Percentiles rank a stretch among this genome's conserved stretches.
Conservation (phyloP, 2,888 invertebrate species). For the Temnothorax rugatulus region DNA sequence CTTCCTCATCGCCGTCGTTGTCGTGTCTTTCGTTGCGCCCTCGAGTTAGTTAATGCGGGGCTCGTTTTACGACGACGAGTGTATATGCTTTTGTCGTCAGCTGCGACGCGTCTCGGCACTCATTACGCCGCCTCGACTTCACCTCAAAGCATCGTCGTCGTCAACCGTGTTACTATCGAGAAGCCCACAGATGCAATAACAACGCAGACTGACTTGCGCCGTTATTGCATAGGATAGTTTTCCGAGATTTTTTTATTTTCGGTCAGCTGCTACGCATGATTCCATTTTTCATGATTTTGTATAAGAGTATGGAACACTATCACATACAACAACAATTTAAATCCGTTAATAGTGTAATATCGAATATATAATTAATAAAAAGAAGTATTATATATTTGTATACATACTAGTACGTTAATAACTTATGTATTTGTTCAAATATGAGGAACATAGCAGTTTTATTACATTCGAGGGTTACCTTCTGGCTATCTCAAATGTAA, state of each 20-base stretch:
- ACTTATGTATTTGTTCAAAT: not conserved
- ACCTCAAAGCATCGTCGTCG: slow-evolving; percentile 50
- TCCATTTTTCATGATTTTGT: not conserved
- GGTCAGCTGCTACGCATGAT: not conserved
- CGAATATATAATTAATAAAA: not conserved
- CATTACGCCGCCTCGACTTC: slow-evolving; percentile 48
- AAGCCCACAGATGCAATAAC: slow-evolving; percentile 29
- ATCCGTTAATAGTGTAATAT: not conserved
- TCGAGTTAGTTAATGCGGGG: slow-evolving; percentile 67
- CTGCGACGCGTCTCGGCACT: slow-evolving; percentile 51
- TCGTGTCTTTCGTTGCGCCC: slow-evolving; percentile 45
- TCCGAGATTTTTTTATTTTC: not conserved
- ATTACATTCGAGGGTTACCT: not conserved
- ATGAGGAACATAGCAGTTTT: not conserved
- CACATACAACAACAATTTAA: not conserved
- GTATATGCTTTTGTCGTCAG: slow-evolving; percentile 66
- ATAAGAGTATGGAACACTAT: not conserved
- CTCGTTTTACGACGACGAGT: slow-evolving; percentile 70
- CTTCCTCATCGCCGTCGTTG: slow-evolving; percentile 45
- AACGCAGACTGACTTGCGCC: slow-evolving; percentile 12
- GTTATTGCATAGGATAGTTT: slow-evolving; percentile 20
- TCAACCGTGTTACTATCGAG: slow-evolving; percentile 33
- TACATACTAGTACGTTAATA: not conserved
- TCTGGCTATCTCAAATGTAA: not conserved
- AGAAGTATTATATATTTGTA: not conserved